Evolutionary conservation across 1,140 invertebrate species (phyloP).

Genomic region (Tetramorium parvispinum): DNA sequence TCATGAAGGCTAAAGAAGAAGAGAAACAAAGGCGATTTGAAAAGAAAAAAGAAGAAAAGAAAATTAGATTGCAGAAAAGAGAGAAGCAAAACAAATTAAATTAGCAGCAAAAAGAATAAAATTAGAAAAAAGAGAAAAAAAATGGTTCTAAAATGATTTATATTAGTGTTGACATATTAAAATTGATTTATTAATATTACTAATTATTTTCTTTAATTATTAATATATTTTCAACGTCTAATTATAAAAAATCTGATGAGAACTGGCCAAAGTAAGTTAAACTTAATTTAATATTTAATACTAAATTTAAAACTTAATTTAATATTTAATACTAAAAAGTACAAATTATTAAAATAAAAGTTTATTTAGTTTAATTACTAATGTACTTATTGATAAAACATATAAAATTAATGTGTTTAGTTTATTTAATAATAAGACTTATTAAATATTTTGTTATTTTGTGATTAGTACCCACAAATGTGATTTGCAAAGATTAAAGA

Average conservation of each 20-base stretch:
- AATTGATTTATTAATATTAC: not conserved
- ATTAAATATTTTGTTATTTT: no score
- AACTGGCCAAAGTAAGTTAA: not conserved
- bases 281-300: not conserved
- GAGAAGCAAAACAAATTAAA: conserved; percentile 2
- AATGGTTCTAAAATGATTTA: not conserved
- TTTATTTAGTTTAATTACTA: not conserved
- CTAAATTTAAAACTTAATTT: not conserved
- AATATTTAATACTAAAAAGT: not conserved
- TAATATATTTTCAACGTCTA: not conserved
- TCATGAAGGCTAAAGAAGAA: conserved; percentile 14
- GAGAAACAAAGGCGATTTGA: not conserved
- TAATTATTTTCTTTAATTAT: conserved; percentile 1
- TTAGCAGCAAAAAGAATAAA: conserved; percentile 7
- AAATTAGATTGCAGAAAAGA: not conserved
- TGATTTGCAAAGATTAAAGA: not conserved
- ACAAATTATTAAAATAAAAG: conserved; percentile 2
- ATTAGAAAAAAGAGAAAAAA: not conserved
- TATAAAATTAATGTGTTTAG: not conserved
- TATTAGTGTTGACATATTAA: not conserved
- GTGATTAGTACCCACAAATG: not conserved
- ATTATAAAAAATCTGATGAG: not conserved
- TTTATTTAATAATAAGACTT: no score
- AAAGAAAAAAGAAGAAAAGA: conserved; percentile 9
- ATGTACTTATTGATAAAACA: not conserved